Evolutionary conservation across 2,888 invertebrate species (phyloP).

Genomic region (Acronicta alni): DNA sequence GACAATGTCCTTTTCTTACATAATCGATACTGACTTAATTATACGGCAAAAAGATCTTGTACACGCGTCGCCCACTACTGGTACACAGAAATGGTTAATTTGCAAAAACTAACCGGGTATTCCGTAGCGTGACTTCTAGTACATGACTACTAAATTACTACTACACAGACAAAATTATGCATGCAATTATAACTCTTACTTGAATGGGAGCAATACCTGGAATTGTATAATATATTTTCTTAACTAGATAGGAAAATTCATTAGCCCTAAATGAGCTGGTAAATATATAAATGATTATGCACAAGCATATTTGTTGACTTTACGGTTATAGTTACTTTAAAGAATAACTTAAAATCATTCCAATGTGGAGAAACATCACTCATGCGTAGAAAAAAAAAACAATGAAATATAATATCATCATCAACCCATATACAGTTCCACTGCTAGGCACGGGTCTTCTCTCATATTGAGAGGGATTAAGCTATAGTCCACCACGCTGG

Average conservation of each 20-base stretch:
- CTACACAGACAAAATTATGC: slow-evolving; percentile 39
- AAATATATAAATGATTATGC: slow-evolving; percentile 36
- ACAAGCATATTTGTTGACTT: slow-evolving; percentile 22
- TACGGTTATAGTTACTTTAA: slow-evolving; percentile 33
- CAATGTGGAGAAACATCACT: slow-evolving; percentile 11
- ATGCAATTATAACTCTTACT: slow-evolving; percentile 29
- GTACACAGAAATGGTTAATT: slow-evolving; percentile 48
- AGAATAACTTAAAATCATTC: slow-evolving; percentile 25
- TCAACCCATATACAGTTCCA: too few relatives aligned
- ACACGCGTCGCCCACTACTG: slow-evolving; percentile 35
- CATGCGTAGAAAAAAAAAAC: slow-evolving; percentile 4
- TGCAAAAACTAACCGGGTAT: slow-evolving; percentile 54
- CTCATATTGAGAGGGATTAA: too few relatives aligned
- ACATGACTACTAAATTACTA: slow-evolving; percentile 20
- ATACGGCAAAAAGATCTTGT: slow-evolving; percentile 55
- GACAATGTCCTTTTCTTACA: slow-evolving; percentile 40
- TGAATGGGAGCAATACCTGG: not conserved
- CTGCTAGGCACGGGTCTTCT: too few relatives aligned
- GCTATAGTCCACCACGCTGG: too few relatives aligned
- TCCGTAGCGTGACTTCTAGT: slow-evolving; percentile 46
- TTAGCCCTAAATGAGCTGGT: slow-evolving; percentile 14
- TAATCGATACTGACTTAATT: slow-evolving; percentile 57
- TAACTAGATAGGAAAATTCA: slow-evolving; percentile 15
- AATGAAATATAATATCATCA: too few relatives aligned
- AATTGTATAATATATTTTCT: not conserved